Evolutionary conservation across 2,888 invertebrate genomes (phyloP).

Genomic region (Abrostola triplasia): DNA sequence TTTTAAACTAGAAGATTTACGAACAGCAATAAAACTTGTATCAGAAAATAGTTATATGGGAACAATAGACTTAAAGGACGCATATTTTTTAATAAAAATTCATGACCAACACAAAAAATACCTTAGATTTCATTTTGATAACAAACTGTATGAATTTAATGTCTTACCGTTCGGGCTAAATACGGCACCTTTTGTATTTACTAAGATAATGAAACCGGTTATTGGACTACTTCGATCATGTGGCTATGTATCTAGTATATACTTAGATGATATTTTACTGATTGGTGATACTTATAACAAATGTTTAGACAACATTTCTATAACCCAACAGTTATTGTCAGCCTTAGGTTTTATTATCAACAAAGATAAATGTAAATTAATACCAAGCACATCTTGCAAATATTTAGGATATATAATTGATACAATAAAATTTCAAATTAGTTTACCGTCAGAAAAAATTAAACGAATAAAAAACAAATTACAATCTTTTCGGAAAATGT

Average conservation of each 20-base stretch:
- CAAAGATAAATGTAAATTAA: neutral
- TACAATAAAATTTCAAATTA: neutral
- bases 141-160: conserved; percentile 10
- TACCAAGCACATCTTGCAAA: neutral
- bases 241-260: conserved; percentile 7
- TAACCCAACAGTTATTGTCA: conserved; percentile 3
- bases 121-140: conserved; percentile 10
- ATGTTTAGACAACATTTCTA: neutral
- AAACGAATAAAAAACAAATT: neutral
- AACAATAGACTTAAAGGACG: too few relatives aligned
- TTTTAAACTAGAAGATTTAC: conserved; percentile 5
- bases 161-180: conserved; percentile 10
- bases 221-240: conserved; percentile 6
- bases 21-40: too few relatives aligned
- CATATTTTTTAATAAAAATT: too few relatives aligned
- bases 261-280: conserved; percentile 9
- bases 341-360: conserved; percentile 11
- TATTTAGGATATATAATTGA: conserved; percentile 5
- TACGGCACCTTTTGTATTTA: conserved; percentile 10
- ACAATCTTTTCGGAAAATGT: neutral
- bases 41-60: too few relatives aligned
- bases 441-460: neutral
- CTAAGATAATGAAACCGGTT: conserved; percentile 12
- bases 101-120: conserved; percentile 5
- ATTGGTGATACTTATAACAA: neutral